These are phyloP conservation scores for Lithobates pipiens DNA, from an alignment of 2,797 vertebrate species.

Conservation along the genomic window DNA sequence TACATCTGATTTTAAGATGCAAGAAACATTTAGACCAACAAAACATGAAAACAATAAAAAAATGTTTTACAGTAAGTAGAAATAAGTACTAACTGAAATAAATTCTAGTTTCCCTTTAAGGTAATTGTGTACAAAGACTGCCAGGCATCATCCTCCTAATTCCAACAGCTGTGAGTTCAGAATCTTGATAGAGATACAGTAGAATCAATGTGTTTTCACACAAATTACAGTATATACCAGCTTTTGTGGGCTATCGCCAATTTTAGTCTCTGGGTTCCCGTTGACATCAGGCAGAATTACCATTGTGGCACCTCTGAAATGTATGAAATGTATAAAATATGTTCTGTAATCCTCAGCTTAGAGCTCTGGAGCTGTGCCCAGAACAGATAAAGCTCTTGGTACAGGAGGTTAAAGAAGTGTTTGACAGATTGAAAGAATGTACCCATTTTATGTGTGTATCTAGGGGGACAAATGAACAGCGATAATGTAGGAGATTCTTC, in stretches of 20 bases:
- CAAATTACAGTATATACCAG: background rate
- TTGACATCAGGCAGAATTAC: background rate
- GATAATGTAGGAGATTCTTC: background rate
- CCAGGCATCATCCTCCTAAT: background rate
- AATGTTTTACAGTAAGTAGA: background rate
- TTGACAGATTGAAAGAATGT: constrained; percentile 15
- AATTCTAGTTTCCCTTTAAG: background rate
- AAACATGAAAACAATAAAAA: too few species aligned
- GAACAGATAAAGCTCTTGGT: constrained; percentile 4
- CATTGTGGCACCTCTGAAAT: constrained; percentile 14
- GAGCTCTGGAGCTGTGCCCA: constrained; percentile 12
- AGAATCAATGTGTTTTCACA: background rate
- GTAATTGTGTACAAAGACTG: background rate
- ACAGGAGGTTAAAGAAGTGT: constrained; percentile 6
- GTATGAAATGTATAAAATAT: constrained; percentile 33
- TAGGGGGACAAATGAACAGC: background rate
- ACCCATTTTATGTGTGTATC: constrained; percentile 5
- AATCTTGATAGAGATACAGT: background rate
- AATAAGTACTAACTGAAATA: background rate
- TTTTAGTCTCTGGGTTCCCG: background rate
- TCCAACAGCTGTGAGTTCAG: background rate
- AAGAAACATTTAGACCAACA: too few species aligned
- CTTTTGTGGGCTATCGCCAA: background rate
- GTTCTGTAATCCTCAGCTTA: background rate
- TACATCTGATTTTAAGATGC: too few species aligned